These are phyloP conservation scores for Coilia nasus DNA, from an alignment of 2,797 vertebrate genomes.

Conservation along the genomic window DNA sequence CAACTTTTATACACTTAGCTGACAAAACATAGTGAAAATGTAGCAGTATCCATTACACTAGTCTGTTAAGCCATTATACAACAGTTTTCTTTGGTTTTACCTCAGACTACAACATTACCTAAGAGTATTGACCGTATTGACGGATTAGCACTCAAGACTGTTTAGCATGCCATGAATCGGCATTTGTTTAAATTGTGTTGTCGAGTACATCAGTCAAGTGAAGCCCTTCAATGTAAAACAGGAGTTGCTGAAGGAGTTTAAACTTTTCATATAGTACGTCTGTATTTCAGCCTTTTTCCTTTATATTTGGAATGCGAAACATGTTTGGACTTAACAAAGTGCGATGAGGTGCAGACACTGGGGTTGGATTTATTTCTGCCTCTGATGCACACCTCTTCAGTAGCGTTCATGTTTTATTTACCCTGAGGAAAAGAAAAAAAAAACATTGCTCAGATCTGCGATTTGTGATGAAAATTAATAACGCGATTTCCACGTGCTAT, in stretches of 20 bases:
- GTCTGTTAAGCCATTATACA: not conserved
- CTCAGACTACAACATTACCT: not conserved
- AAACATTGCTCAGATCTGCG: constrained; percentile 18
- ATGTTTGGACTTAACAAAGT: not conserved
- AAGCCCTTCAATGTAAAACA: not conserved
- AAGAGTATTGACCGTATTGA: not conserved
- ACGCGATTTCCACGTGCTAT: constrained; percentile 34
- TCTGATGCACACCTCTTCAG: not conserved
- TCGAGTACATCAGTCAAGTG: not conserved
- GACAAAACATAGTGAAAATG: not conserved
- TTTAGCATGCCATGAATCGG: not conserved
- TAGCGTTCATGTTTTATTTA: constrained; percentile 16
- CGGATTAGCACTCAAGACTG: not conserved
- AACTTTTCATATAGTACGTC: not conserved
- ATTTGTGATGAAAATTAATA: constrained; percentile 46
- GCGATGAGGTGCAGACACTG: not conserved
- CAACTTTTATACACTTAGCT: not conserved
- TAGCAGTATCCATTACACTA: not conserved
- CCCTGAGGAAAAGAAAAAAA: not conserved
- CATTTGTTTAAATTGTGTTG: not conserved
- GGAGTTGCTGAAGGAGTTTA: not conserved
- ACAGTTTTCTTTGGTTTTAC: not conserved
- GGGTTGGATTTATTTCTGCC: not conserved
- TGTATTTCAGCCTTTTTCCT: not conserved
- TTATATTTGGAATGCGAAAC: not conserved